Conservation (phyloP, 2,888 invertebrate species). For the Nemotelus nigrinus region DNA sequence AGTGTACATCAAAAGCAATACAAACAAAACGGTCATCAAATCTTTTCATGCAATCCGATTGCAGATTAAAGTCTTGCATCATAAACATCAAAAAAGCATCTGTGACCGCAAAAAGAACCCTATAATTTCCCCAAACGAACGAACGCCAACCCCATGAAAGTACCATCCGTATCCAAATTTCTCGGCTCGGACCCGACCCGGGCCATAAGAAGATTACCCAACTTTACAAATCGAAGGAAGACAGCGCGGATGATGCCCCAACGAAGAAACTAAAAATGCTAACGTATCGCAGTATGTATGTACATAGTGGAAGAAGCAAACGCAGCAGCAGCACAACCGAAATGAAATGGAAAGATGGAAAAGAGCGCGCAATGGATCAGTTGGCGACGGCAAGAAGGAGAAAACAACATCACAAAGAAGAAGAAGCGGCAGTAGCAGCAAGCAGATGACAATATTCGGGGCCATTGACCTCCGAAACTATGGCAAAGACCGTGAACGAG, state of each 20-base stretch:
- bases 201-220: not conserved
- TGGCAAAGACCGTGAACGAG: conserved; percentile 45
- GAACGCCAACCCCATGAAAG: too few species aligned
- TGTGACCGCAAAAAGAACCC: too few species aligned
- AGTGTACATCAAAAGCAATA: too few species aligned
- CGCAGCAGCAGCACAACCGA: not conserved
- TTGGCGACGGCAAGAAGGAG: not conserved
- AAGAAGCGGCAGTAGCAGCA: not conserved
- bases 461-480: conserved; percentile 50
- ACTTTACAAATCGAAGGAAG: not conserved
- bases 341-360: not conserved
- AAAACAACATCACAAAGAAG: conserved; percentile 3
- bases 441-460: conserved; percentile 48
- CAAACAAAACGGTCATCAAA: too few species aligned
- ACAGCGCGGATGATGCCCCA: not conserved
- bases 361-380: not conserved
- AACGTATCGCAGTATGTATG: not conserved
- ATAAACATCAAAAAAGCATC: too few species aligned
- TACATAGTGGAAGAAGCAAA: too few species aligned
- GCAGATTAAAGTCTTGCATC: too few species aligned
- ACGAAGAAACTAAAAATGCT: not conserved
- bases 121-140: too few species aligned
- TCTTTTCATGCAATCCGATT: too few species aligned
- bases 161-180: too few species aligned
- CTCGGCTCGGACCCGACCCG: too few species aligned